phyloP scores from a whole-genome alignment of 2,797 vertebrate genomes.

The Pogoniulus pusillus region DNA sequence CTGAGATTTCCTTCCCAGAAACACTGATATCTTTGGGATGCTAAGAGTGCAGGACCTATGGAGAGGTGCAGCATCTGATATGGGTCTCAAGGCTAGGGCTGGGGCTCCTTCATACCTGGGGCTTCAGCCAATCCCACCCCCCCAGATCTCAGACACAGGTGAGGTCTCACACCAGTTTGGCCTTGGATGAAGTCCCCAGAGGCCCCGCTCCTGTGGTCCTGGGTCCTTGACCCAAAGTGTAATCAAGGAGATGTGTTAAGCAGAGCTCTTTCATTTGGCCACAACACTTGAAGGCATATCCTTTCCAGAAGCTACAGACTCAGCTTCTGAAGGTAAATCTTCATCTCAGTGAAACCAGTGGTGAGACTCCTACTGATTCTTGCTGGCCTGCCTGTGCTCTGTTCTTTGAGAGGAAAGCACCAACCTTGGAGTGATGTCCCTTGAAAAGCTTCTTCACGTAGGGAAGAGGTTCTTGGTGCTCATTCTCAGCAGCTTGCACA shows the following conservation, averaged over 20 bases:
- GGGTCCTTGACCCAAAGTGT: background rate
- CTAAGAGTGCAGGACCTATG: background rate
- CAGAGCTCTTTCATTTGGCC: background rate
- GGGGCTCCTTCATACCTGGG: background rate
- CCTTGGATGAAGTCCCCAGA: background rate
- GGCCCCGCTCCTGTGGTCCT: background rate
- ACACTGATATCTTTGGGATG: rapidly evolving
- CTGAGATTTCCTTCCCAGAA: background rate
- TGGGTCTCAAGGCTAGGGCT: rapidly evolving
- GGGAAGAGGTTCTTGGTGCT: background rate
- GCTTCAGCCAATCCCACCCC: background rate
- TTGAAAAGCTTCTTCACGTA: rapidly evolving
- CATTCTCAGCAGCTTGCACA: background rate
- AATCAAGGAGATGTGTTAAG: rapidly evolving
- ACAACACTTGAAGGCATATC: rapidly evolving
- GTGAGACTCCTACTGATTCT: background rate
- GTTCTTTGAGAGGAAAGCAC: background rate
- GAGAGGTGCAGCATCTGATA: background rate
- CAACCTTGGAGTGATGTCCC: rapidly evolving
- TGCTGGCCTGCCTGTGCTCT: background rate
- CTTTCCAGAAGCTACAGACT: background rate
- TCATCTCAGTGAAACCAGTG: background rate
- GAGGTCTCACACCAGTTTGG: background rate
- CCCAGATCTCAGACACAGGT: background rate
- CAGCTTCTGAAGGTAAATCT: background rate